Conservation (phyloP, 2,113 vertebrate species). For the Notiomystis cincta region DNA sequence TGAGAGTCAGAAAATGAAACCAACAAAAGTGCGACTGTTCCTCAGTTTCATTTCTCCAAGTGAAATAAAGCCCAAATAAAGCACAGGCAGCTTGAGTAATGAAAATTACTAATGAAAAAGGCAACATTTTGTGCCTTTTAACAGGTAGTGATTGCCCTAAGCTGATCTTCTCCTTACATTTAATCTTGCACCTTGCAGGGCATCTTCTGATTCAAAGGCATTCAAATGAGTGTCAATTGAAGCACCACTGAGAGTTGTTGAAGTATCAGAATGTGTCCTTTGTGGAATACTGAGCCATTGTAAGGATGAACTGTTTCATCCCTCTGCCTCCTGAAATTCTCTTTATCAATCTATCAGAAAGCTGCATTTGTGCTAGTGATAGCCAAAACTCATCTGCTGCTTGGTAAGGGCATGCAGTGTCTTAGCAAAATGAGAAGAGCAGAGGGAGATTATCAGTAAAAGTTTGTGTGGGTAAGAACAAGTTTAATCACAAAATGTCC, state of each 20-base stretch:
- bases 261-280: background rate
- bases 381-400: background rate
- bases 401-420: background rate
- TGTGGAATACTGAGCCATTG: background rate
- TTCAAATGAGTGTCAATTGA: background rate
- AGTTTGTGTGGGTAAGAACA: background rate
- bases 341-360: background rate
- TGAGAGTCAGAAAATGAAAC: background rate
- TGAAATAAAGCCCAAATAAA: background rate
- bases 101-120: background rate
- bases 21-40: background rate
- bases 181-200: background rate
- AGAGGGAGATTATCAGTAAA: background rate
- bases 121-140: background rate
- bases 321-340: background rate
- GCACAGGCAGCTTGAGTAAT: background rate
- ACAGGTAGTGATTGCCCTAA: background rate
- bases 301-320: background rate
- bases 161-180: background rate
- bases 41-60: background rate
- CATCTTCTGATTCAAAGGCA: background rate
- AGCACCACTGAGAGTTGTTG: background rate
- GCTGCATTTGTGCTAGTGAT: background rate
- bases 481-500: background rate
- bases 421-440: background rate